Evolutionary conservation across 2,888 invertebrate species (phyloP).

Genomic region (Dysmachus trigonus): DNA sequence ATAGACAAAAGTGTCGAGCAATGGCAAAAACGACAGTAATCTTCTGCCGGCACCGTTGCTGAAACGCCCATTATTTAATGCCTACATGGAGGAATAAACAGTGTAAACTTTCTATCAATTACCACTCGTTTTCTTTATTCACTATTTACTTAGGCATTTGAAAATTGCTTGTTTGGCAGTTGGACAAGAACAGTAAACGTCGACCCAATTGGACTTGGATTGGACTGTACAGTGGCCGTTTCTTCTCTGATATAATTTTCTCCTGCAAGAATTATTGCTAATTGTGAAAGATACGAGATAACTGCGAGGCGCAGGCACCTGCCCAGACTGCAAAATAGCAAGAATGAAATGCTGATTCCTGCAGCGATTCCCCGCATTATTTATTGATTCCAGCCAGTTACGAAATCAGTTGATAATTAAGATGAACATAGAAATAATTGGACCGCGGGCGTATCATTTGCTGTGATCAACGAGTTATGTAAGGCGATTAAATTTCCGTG

Average conservation of each 20-base stretch:
- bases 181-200: not conserved
- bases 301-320: not conserved
- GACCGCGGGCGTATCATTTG: not conserved
- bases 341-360: not conserved
- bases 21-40: not conserved
- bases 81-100: not conserved
- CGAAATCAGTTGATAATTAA: constrained; percentile 18
- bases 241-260: not conserved
- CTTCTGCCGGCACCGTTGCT: not conserved
- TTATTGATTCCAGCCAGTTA: constrained; percentile 19
- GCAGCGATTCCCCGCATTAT: not conserved
- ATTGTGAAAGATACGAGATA: constrained; percentile 18
- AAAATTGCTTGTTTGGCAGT: not conserved
- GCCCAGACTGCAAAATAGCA: not conserved
- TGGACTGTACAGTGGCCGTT: not conserved
- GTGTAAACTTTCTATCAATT: not conserved
- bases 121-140: not conserved
- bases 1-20: not conserved
- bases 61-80: not conserved
- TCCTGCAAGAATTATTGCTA: not conserved
- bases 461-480: not conserved
- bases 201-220: not conserved
- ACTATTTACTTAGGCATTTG: not conserved
- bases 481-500: not conserved
- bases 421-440: constrained; percentile 19